Conservation (phyloP, 2,888 invertebrate genomes). For the Apotomis capreana region DNA sequence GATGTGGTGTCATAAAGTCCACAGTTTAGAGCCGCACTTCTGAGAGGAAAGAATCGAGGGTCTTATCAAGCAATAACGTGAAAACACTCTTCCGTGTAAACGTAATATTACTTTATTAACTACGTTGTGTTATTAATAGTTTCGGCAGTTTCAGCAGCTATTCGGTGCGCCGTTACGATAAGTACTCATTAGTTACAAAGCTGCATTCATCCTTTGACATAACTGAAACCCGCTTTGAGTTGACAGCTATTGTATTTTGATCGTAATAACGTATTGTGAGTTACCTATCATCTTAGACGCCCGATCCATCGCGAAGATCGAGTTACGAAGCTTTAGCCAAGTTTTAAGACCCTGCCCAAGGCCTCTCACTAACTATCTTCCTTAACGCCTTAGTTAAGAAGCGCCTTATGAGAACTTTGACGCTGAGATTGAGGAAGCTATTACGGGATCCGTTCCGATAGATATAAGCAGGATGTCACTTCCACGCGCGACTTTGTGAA, state of each 20-base stretch:
- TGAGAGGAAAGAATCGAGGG: not conserved
- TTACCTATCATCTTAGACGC: slow-evolving; percentile 71
- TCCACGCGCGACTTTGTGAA: slow-evolving; percentile 79
- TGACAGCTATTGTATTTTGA: slow-evolving; percentile 55
- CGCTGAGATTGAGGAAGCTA: slow-evolving; percentile 82
- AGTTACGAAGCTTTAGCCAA: slow-evolving; percentile 79
- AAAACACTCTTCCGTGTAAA: not conserved
- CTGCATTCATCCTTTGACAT: slow-evolving; percentile 22
- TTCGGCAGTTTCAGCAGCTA: not conserved
- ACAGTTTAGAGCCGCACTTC: slow-evolving; percentile 13
- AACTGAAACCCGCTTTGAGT: slow-evolving; percentile 28
- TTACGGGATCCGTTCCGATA: slow-evolving; percentile 80
- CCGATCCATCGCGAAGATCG: slow-evolving; percentile 71
- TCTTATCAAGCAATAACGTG: not conserved
- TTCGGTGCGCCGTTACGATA: not conserved
- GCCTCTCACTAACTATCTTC: slow-evolving; percentile 81
- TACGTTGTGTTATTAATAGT: not conserved
- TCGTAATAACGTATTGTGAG: slow-evolving; percentile 79
- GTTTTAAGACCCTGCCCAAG: slow-evolving; percentile 81
- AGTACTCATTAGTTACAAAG: slow-evolving; percentile 10
- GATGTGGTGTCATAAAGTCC: slow-evolving; percentile 22
- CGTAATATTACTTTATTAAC: not conserved
- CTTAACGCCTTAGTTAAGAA: slow-evolving; percentile 82
- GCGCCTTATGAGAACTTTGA: slow-evolving; percentile 83
- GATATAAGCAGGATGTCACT: slow-evolving; percentile 82